Evolutionary conservation across 1,140 invertebrate species (phyloP), one percentile per base, ranked within the genome.

Genomic region (Atta colombica): DNA sequence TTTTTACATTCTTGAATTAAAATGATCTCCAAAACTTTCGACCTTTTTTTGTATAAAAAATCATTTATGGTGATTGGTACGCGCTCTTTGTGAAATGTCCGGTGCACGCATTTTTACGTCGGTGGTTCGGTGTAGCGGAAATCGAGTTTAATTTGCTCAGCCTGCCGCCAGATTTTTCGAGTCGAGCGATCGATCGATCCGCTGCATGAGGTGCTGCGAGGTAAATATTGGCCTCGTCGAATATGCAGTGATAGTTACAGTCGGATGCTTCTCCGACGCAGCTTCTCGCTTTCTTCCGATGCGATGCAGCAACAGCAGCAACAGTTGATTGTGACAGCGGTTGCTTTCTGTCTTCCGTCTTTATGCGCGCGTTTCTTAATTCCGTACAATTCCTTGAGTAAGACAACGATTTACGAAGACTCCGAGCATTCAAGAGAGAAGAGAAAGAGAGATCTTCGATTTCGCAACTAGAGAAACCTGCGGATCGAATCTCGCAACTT

Each of bases 121-220:
- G 80, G 31, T 85, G 88, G 89, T 72, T 68, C 75, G 80, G 72
- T 74, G 88, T 61, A 53, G 18, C 21, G 61, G 69, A 84, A 90
- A 90, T 90, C 88, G 68, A 25, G 74, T 88, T 90, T 86, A 45
- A 90, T 75, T 88, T 88, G 81, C 77, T 61, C 86, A 63, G 31
- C 55, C 65, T 86, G 74, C 61, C 77, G 71, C 75, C 21, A 51
- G 78, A 78, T 35, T 71, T 49, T n/a, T 51, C 49, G 55, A 81
- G 60, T 51, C 60, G 60, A 51, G 18, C 35, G 39, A 21, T 81
- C 84, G 84, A 80, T 86, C 88, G 86, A 90, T 77, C 71, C 14
- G 21, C 31, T 49, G 51, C 39, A 39, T 31, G 35, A 90, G 63
- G 31, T 84, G 63, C 72, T 60, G 60, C 58, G 58, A 77, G 53